Evolutionary conservation across 1,140 invertebrate species (phyloP), one percentile per base, ranked within the genome.

Genomic region (Drosophila insularis): DNA sequence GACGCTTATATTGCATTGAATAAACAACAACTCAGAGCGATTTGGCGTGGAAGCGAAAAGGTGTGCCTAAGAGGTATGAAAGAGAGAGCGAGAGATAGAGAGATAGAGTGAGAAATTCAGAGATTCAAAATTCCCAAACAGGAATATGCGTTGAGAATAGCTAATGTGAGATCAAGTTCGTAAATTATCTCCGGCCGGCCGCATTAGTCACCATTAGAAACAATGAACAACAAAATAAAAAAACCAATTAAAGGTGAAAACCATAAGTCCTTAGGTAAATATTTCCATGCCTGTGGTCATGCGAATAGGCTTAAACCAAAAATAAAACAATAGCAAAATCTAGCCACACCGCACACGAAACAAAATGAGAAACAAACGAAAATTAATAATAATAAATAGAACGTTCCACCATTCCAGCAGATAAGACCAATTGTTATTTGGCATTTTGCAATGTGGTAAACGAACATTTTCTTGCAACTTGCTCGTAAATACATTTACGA

Each of bases 401-500:
- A 50, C 43, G 17, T 50, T 50, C 17, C 7, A 21, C 43, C 43
- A 21, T 50, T 11, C 43, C 43, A 50, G 35, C 43, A 50, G 43
- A 50, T 50, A 50, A 50, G 43, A 50, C 17, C 43, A 50, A 50
- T 50, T 50, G 17, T 50, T 70, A 46, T 37, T 27, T 67, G 65
- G 46, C 59, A 27, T 50, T 46, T 27, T n/a, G 59, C 2, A 50
- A 23, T 54, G 35, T 17, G 31, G 62, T 35, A 67, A 46, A 17
- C 13, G 6, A 17, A 4, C 23, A 40, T 69, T 17, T 63, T 71
- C 62, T 46, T 46, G 27, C 64, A 56, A 61, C 19, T 53, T 23
- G 63, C 37, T 80, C 66, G 54, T 63, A 85, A 85, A 80, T 74
- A 54, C 71, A 60, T 85, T 86, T 60, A 63, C 74, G 67, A 68